Evolutionary conservation across 2,888 invertebrate genomes (phyloP).

Genomic region (Unio pictorum): DNA sequence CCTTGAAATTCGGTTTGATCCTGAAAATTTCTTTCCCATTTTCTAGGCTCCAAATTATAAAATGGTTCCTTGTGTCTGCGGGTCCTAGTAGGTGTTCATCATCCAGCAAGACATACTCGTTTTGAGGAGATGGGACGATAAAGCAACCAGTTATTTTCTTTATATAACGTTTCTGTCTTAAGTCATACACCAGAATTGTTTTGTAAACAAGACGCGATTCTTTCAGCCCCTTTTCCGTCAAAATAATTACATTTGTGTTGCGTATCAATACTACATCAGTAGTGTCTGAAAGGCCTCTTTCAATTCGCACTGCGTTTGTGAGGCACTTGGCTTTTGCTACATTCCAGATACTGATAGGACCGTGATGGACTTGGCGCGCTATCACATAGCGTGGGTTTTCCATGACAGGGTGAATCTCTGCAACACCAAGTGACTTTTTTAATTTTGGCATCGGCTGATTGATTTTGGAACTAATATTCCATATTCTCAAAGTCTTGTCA

Average conservation of each 20-base stretch:
- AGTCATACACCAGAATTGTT: conserved; percentile 62
- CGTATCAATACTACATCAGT: conserved; percentile 63
- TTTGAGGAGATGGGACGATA: conserved; percentile 63
- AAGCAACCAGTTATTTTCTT: conserved; percentile 59
- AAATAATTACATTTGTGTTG: conserved; percentile 61
- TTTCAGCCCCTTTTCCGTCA: conserved; percentile 64
- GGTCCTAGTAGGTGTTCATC: conserved; percentile 64
- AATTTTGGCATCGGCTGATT: conserved; percentile 61
- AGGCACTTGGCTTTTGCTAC: conserved; percentile 59
- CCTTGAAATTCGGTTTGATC: conserved; percentile 61
- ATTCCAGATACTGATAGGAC: conserved; percentile 68
- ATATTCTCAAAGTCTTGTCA: conserved; percentile 61
- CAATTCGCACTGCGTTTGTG: conserved; percentile 58
- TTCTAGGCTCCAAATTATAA: conserved; percentile 65
- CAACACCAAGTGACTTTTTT: conserved; percentile 58
- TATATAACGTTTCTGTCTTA: conserved; percentile 59
- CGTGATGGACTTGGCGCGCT: conserved; percentile 62
- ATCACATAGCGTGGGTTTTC: conserved; percentile 64
- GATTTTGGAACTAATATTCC: conserved; percentile 64
- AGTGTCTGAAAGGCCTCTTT: conserved; percentile 60
- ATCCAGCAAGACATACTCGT: conserved; percentile 65
- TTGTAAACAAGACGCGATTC: conserved; percentile 62
- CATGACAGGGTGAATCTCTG: conserved; percentile 57
- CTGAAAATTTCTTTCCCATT: conserved; percentile 60
- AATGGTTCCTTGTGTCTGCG: conserved; percentile 64